Conservation (phyloP, 1,140 invertebrate genomes). For the Eupeodes corollae region DNA sequence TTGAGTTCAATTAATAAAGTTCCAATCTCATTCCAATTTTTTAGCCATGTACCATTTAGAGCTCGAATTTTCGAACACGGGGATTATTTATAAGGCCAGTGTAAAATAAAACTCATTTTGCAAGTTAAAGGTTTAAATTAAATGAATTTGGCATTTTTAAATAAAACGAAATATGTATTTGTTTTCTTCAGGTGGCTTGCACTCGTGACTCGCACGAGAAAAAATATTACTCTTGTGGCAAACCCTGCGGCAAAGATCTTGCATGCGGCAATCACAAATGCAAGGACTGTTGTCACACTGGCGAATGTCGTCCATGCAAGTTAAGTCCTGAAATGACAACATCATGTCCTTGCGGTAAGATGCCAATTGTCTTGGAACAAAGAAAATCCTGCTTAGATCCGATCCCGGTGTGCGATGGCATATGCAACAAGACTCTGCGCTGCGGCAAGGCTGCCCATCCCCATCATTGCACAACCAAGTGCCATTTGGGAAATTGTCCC, state of each 20-base stretch:
- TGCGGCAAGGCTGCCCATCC: constrained; percentile 65
- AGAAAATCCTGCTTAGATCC: constrained; percentile 69
- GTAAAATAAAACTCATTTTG: too few relatives aligned
- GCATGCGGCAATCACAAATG: constrained; percentile 72
- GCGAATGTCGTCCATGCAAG: constrained; percentile 49
- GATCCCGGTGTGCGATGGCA: constrained; percentile 72
- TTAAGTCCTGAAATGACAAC: constrained; percentile 51
- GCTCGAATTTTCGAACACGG: too few relatives aligned
- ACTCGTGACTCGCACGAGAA: constrained; percentile 36
- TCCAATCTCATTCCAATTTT: too few relatives aligned
- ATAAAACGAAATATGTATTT: neutral
- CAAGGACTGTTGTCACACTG: constrained; percentile 57
- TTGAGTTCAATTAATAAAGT: too few relatives aligned
- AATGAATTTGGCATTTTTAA: neutral
- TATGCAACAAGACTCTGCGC: constrained; percentile 63
- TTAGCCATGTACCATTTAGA: too few relatives aligned
- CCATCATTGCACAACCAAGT: constrained; percentile 58
- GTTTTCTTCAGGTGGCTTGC: constrained; percentile 41
- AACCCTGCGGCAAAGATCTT: constrained; percentile 54
- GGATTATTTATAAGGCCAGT: too few relatives aligned
- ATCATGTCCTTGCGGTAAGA: constrained; percentile 80
- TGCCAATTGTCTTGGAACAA: constrained; percentile 32
- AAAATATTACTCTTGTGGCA: constrained; percentile 50
- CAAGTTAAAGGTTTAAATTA: too few relatives aligned
- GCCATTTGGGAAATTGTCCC: constrained; percentile 70